Percentiles rank a stretch among this genome's conserved stretches.
phyloP scores from a whole-genome alignment of 2,888 invertebrate species.

The Eupelmus urozonus region DNA sequence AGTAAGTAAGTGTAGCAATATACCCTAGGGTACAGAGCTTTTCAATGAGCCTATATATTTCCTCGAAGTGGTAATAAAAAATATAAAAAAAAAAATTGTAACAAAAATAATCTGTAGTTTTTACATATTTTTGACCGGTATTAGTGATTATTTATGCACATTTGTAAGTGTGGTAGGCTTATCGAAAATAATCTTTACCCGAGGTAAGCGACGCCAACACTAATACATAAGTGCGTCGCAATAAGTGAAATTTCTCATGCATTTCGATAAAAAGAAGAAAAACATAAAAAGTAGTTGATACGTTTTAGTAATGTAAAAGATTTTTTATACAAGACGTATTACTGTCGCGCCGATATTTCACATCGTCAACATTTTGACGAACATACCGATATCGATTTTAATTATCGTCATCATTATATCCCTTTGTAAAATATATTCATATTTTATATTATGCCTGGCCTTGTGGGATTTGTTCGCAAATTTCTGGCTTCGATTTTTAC shows the following conservation, averaged over 20 bases:
- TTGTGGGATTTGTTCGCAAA: slow-evolving; percentile 60
- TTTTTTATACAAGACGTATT: slow-evolving; percentile 36
- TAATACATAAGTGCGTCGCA: slow-evolving; percentile 45
- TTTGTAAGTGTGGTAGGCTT: slow-evolving; percentile 21
- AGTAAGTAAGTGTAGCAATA: slow-evolving; percentile 39
- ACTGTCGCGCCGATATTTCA: slow-evolving; percentile 1
- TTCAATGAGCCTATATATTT: slow-evolving; percentile 43
- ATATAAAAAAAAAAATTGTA: background rate
- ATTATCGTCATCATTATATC: slow-evolving; percentile 64
- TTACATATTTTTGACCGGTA: background rate
- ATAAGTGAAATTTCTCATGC: slow-evolving; percentile 12
- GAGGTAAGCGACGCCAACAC: slow-evolving; percentile 47
- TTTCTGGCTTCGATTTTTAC: slow-evolving; percentile 42
- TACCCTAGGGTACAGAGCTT: slow-evolving; percentile 35
- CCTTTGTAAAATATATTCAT: slow-evolving; percentile 69
- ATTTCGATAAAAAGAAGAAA: slow-evolving; percentile 27
- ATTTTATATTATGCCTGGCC: slow-evolving; percentile 65
- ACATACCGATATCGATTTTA: slow-evolving; percentile 60
- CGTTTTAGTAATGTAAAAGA: slow-evolving; percentile 36
- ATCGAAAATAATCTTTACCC: slow-evolving; percentile 45
- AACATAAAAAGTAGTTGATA: slow-evolving; percentile 39
- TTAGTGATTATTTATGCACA: background rate
- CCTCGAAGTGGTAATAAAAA: background rate
- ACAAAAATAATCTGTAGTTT: slow-evolving; percentile 2
- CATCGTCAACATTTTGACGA: slow-evolving; percentile 37